These are phyloP conservation scores for Pararge aegeria DNA, from an alignment of 1,140 invertebrate species.

Conservation along the genomic window DNA sequence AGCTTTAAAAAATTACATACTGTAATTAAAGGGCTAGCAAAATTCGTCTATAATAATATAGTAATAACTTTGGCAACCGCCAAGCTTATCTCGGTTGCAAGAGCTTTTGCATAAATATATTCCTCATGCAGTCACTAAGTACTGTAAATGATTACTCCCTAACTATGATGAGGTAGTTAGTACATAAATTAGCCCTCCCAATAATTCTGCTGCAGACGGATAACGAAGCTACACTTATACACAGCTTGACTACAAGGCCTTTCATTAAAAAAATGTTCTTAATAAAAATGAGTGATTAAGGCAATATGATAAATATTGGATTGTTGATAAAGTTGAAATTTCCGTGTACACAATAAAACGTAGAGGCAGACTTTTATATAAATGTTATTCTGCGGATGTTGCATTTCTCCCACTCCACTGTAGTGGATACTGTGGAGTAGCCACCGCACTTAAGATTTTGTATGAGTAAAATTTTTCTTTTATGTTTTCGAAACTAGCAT, in stretches of 20 bases:
- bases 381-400: constrained; percentile 51
- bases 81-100: too few species aligned
- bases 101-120: too few species aligned
- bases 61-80: too few species aligned
- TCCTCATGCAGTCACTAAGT: too few species aligned
- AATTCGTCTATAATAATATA: too few species aligned
- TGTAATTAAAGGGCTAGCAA: too few species aligned
- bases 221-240: constrained; percentile 69
- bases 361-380: constrained; percentile 37
- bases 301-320: constrained; percentile 31
- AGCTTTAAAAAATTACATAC: too few species aligned
- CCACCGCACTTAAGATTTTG: constrained; percentile 45
- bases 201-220: constrained; percentile 54
- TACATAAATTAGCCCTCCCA: constrained; percentile 25
- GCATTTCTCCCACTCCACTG: constrained; percentile 52
- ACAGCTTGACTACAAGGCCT: constrained; percentile 46
- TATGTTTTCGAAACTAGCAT: constrained; percentile 15
- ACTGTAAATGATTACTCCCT: too few species aligned
- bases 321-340: constrained; percentile 25
- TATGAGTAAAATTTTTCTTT: constrained; percentile 30
- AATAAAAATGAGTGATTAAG: constrained; percentile 15
- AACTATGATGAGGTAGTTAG: neutral
- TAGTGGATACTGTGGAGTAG: constrained; percentile 57
- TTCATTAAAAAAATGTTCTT: constrained; percentile 48
- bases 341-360: neutral